phyloP scores from a whole-genome alignment of 2,888 invertebrate species.

The Papilio elwesi region DNA sequence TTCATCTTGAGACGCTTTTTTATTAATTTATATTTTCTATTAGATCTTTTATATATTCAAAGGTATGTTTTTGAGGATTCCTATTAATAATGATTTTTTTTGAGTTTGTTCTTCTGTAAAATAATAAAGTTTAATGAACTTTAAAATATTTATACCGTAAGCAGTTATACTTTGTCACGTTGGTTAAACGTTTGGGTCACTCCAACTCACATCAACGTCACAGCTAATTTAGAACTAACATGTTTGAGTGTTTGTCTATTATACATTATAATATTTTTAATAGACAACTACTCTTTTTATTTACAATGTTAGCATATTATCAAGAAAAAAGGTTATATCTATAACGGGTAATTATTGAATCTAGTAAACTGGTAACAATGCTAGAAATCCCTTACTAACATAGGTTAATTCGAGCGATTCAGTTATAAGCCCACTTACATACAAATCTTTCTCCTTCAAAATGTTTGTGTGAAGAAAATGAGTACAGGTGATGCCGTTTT shows the following conservation, averaged over 20 bases:
- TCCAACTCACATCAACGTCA: no score
- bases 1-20: constrained; percentile 15
- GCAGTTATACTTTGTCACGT: neutral
- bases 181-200: no score
- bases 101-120: neutral
- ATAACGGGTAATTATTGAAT: no score
- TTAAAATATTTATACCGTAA: neutral
- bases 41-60: constrained; percentile 2
- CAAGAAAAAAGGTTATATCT: no score
- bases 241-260: no score
- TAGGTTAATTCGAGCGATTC: no score
- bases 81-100: neutral
- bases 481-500: neutral
- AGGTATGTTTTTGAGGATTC: constrained; percentile 22
- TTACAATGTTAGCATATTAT: no score
- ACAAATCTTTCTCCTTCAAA: neutral
- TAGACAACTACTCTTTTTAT: no score
- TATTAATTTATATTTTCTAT: constrained; percentile 6
- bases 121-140: neutral
- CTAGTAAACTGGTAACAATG: no score
- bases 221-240: no score
- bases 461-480: neutral
- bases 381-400: no score
- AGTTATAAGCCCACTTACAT: neutral
- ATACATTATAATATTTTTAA: no score